Evolutionary conservation across 2,113 vertebrate genomes (phyloP).

Genomic region (Muntiacus muntjak): DNA sequence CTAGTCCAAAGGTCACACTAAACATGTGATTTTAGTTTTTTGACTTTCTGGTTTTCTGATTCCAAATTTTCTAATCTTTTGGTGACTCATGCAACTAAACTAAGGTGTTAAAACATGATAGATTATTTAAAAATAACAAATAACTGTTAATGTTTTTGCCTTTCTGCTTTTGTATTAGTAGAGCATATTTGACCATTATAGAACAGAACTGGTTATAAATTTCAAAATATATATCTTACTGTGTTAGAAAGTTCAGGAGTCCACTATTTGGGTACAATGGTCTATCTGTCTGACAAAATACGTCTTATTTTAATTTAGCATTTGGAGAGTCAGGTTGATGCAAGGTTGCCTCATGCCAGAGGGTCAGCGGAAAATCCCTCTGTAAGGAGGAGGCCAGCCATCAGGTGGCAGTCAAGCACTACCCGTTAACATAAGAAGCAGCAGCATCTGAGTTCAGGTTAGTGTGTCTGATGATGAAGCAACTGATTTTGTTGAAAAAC

Average conservation of each 20-base stretch:
- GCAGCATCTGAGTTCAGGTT: rapidly evolving
- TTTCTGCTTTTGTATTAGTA: neutral
- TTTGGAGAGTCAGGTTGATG: neutral
- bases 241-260: neutral
- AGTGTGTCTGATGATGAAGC: neutral
- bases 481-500: neutral
- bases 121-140: neutral
- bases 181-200: neutral
- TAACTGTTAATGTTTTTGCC: neutral
- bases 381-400: neutral
- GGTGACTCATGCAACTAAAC: neutral
- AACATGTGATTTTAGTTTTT: neutral
- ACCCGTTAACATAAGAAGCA: neutral
- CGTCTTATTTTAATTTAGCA: neutral
- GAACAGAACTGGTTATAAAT: neutral
- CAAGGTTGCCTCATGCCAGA: neutral
- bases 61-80: neutral
- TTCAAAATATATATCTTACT: neutral
- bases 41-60: neutral
- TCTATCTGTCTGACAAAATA: neutral
- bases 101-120: neutral
- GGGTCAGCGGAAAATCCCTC: neutral
- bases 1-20: neutral
- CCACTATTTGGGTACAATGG: neutral
- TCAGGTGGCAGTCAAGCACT: slow-evolving; percentile 29